Base-by-base conservation (phyloP, 2,888 invertebrate genomes). In the Vannuccia rotundouncinata region DNA sequence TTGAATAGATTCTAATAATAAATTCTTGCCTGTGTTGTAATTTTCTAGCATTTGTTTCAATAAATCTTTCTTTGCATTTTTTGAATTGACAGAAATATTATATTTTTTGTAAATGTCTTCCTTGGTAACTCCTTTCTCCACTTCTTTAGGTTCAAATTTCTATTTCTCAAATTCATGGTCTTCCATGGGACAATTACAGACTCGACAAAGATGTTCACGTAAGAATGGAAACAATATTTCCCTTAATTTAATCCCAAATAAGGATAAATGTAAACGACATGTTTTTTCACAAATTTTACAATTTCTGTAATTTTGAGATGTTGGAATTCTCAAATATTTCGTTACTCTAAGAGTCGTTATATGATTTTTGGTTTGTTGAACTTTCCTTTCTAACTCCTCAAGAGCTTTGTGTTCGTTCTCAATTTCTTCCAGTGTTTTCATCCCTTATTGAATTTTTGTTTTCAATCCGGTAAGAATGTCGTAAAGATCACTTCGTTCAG, bases 281-380 rank as follows among this genome's bases (percentile, higher is more conserved):
- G 45, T 45, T 13, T 17, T 45, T 45, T 45, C 45, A 45, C 45
- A 45, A 17, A 45, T 17, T 45, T 45, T 45, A 45, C 45, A 45
- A 17, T 45, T 45, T 78, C 82, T 78, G 22, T 80, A 27, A 10
- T 83, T 82, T 0, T 78, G 66, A 5, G 75, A 74, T 0, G 83
- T 59, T 0, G 77, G 74, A 31, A 81, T 80, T 29, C 82, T 75
- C 0, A 28, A 28, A 2, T 82, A 82, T 17, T 82, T 73, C 1
- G 81, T 81, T 77, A 83, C 84, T n/a, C 82, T 81, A 0, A 83
- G 82, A n/a, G 78, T 74, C 66, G 83, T 82, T 27, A 29, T 73
- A 79, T 84, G 84, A 59, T 84, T 80, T 31, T 82, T 79, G 79
- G 83, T 84, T 1, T 82, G 82, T 29, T 77, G 45, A 66, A 80